These are phyloP conservation scores for Heterotis niloticus DNA, from an alignment of 2,113 vertebrate species.

Conservation along the genomic window DNA sequence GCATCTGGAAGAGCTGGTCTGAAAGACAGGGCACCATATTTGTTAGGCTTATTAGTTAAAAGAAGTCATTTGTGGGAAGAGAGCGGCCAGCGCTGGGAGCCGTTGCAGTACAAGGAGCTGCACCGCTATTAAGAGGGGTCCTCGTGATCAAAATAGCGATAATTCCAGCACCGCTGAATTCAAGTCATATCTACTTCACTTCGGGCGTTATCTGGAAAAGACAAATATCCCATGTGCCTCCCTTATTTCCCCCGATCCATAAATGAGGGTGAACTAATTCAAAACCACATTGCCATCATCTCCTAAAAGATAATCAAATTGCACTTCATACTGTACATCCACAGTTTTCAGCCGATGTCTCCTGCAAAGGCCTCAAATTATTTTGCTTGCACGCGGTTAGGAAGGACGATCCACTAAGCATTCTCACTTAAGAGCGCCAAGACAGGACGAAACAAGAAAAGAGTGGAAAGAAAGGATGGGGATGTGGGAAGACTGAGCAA, in stretches of 20 bases:
- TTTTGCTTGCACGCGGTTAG: slow-evolving; percentile 40
- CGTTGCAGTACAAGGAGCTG: background rate
- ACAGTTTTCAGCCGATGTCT: slow-evolving; percentile 33
- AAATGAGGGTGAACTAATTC: slow-evolving; percentile 22
- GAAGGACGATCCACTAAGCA: slow-evolving; percentile 44
- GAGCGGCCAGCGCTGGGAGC: background rate
- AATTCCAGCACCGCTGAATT: slow-evolving; percentile 26
- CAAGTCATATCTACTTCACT: slow-evolving; percentile 20
- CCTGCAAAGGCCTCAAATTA: slow-evolving; percentile 37
- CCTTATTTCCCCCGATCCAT: slow-evolving; percentile 30
- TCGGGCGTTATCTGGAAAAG: slow-evolving; percentile 24
- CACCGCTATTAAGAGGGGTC: background rate
- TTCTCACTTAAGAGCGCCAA: slow-evolving; percentile 23
- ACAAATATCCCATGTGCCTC: slow-evolving; percentile 22
- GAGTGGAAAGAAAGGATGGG: background rate
- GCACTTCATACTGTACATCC: background rate
- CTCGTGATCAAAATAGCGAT: slow-evolving; percentile 36
- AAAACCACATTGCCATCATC: background rate
- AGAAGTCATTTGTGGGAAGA: background rate
- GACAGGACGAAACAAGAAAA: slow-evolving; percentile 31
- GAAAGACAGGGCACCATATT: background rate
- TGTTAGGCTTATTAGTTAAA: background rate
- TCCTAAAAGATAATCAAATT: slow-evolving; percentile 25
- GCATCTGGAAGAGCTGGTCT: background rate
- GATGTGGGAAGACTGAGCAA: slow-evolving; percentile 49